Evolutionary conservation across 2,113 vertebrate genomes (phyloP), one percentile per base, ranked within the genome.

Genomic region (Tapirus terrestris): DNA sequence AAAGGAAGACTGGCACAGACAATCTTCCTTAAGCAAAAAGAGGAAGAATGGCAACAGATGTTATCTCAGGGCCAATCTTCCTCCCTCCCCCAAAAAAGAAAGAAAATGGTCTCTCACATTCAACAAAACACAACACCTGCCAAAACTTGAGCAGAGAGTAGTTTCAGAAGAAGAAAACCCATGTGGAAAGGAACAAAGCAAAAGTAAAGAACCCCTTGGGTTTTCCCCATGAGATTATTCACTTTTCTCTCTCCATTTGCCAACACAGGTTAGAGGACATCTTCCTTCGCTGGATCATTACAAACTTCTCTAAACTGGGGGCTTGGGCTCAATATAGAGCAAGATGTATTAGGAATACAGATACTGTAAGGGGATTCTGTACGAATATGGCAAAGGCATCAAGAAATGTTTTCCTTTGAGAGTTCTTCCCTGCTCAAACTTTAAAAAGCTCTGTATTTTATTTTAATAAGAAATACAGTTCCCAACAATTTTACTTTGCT

Each of bases 61-160:
- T 39, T 39, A 39, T 39, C 39, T 39, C 39, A 39, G 39, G 39
- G 39, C 39, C 39, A 39, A 39, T 39, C 39, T 39, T 39, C 39
- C 39, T 39, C 39, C 39, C 39, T 39, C 39, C 39, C 39, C 39
- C 39, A 48, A 48, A 48, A 48, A 48, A 48, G 48, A 48, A 48
- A 33, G 67, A 45, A 93, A 94, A 94, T 1, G 33, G 20, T 56
- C 5, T 81, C n/a, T 86, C 20, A 23, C 18, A 86, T 27, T 92
- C 48, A 95, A 82, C 20, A 77, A 90, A 94, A 86, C 8, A 95
- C 29, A 76, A 92, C 83, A 91, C 7, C 31, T 87, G 53, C 60
- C 76, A 43, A 94, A 82, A 89, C 36, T 8, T 95, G 16, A 90
- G 25, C 48, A 90, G 51, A 63, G 11, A 53, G 7, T 73, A 68